These are phyloP conservation scores for Pituophis catenifer DNA, from an alignment of 2,113 vertebrate genomes.

Conservation along the genomic window DNA sequence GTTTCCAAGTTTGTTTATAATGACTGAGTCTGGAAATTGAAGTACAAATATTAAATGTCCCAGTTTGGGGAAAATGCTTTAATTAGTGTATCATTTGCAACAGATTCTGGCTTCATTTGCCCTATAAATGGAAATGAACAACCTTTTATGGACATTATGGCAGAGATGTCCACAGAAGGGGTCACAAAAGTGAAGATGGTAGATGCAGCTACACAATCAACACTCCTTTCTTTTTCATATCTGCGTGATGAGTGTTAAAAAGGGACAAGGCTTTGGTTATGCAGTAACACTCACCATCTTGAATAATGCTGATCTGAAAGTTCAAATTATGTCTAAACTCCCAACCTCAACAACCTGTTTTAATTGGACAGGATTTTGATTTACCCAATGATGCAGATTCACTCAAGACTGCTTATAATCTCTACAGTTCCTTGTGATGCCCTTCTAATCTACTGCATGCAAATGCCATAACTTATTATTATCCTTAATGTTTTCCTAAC, in stretches of 20 bases:
- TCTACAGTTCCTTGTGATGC: background rate
- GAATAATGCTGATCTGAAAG: background rate
- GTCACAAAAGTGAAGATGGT: background rate
- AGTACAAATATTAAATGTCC: background rate
- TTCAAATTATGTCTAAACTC: background rate
- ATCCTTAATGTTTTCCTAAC: background rate
- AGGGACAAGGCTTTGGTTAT: background rate
- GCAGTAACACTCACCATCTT: background rate
- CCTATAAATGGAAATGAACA: background rate
- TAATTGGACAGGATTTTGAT: background rate
- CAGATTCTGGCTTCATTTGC: background rate
- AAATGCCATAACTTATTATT: conserved; percentile 3
- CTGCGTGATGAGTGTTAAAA: background rate
- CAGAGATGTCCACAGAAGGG: background rate
- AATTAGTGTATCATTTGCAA: background rate
- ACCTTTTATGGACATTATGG: background rate
- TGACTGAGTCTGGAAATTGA: background rate
- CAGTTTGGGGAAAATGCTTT: background rate
- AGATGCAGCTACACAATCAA: background rate
- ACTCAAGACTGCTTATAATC: background rate
- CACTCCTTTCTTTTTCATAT: background rate
- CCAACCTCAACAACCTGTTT: background rate
- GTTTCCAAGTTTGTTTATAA: conserved; percentile 37
- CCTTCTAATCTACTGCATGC: background rate
- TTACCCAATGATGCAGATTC: background rate